Evolutionary conservation across 1,140 invertebrate species (phyloP).

Genomic region (Mesaphorura yosii): DNA sequence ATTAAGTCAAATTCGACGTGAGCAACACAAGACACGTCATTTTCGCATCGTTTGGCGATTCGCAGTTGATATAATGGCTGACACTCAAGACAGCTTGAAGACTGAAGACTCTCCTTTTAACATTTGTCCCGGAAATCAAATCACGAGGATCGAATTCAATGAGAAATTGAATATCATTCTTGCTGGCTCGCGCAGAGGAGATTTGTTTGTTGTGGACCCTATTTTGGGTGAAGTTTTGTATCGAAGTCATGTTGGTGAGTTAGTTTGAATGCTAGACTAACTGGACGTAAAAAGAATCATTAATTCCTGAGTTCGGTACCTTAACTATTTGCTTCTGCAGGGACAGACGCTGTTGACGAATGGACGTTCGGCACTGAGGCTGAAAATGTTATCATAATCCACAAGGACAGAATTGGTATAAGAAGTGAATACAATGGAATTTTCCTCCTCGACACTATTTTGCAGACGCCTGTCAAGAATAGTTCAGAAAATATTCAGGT

Average conservation of each 20-base stretch:
- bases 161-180: constrained; percentile 30
- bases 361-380: constrained; percentile 21
- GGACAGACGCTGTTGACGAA: neutral
- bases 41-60: no score
- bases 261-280: neutral
- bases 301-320: neutral
- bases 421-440: constrained; percentile 82
- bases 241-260: constrained; percentile 18
- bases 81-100: no score
- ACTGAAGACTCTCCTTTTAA: neutral
- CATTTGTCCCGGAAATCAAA: constrained; percentile 5
- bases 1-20: no score
- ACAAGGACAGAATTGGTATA: constrained; percentile 47
- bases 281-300: neutral
- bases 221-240: constrained; percentile 25
- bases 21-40: no score
- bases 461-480: constrained; percentile 61
- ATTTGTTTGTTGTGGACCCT: constrained; percentile 25
- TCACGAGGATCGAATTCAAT: constrained; percentile 18
- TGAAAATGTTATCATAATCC: constrained; percentile 24
- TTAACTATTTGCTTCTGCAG: neutral
- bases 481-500: constrained; percentile 64
- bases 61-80: no score
- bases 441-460: constrained; percentile 68
- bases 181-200: constrained; percentile 12